phyloP scores from a whole-genome alignment of 2,888 invertebrate species.

The Melipona bicolor region DNA sequence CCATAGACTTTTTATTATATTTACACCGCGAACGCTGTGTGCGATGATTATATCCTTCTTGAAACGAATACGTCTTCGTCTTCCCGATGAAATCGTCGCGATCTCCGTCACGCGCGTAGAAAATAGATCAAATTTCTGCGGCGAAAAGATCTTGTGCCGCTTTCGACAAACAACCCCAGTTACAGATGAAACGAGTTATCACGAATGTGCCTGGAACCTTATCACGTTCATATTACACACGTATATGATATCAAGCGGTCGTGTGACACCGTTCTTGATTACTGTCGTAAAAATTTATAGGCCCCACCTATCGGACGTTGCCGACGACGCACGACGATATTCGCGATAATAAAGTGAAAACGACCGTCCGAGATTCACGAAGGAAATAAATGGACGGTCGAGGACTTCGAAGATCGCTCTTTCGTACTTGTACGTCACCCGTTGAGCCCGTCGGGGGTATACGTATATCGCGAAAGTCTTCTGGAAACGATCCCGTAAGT shows the following conservation, averaged over 20 bases:
- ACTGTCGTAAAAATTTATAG: conserved; percentile 71
- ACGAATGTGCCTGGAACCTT: conserved; percentile 33
- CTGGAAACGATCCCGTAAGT: conserved; percentile 80
- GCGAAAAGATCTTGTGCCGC: conserved; percentile 18
- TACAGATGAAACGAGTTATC: conserved; percentile 35
- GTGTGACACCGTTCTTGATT: conserved; percentile 63
- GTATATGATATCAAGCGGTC: conserved; percentile 51
- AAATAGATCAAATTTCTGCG: conserved; percentile 21
- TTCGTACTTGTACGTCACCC: conserved; percentile 72
- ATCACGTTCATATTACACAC: conserved; percentile 58
- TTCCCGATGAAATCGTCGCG: not conserved
- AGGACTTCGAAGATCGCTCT: conserved; percentile 64
- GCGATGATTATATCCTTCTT: not conserved
- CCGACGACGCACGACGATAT: conserved; percentile 55
- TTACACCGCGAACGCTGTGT: not conserved
- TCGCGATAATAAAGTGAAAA: conserved; percentile 71
- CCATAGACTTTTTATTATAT: not conserved
- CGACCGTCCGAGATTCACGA: conserved; percentile 67
- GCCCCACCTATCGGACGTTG: conserved; percentile 52
- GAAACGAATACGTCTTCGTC: not conserved
- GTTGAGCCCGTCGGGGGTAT: conserved; percentile 63
- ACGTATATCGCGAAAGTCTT: conserved; percentile 76
- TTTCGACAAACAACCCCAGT: conserved; percentile 1
- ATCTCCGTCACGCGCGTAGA: not conserved
- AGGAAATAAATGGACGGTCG: conserved; percentile 67